phyloP scores from a whole-genome alignment of 2,113 vertebrate genomes.

The Rhinolophus ferrumequinum region DNA sequence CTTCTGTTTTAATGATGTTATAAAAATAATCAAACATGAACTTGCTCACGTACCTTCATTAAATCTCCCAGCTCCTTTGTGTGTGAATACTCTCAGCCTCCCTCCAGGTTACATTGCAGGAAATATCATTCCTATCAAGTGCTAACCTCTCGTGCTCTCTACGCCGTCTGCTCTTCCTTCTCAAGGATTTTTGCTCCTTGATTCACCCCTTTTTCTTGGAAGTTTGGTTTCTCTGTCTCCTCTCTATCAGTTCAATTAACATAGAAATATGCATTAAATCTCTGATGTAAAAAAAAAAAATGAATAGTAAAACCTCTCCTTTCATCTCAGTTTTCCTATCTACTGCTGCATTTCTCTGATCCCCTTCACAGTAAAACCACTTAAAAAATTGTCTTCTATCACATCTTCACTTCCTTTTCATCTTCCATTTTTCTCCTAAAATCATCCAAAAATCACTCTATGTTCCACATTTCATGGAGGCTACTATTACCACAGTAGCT shows the following conservation, averaged over 20 bases:
- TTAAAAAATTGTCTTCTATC: neutral
- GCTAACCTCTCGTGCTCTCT: neutral
- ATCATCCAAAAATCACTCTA: neutral
- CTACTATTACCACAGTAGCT: neutral
- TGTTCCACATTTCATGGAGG: neutral
- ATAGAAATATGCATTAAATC: neutral
- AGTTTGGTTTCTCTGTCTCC: neutral
- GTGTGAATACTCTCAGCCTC: neutral
- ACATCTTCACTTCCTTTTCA: neutral
- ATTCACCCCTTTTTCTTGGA: neutral
- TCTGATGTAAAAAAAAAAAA: neutral
- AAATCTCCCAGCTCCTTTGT: neutral
- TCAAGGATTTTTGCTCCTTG: neutral
- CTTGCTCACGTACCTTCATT: neutral
- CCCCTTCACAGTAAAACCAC: neutral
- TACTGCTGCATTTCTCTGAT: neutral
- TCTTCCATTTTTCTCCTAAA: neutral
- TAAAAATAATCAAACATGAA: slow-evolving; percentile 25
- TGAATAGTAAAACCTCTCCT: neutral
- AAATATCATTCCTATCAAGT: neutral
- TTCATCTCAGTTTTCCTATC: neutral
- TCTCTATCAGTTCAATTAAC: neutral
- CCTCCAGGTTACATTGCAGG: neutral
- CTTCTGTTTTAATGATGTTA: neutral
- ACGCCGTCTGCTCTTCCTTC: neutral